A percentile compares a stretch with the other conserved stretches of the same genome.
Conservation (phyloP, 2,113 vertebrate genomes). For the Semicossyphus pulcher region DNA sequence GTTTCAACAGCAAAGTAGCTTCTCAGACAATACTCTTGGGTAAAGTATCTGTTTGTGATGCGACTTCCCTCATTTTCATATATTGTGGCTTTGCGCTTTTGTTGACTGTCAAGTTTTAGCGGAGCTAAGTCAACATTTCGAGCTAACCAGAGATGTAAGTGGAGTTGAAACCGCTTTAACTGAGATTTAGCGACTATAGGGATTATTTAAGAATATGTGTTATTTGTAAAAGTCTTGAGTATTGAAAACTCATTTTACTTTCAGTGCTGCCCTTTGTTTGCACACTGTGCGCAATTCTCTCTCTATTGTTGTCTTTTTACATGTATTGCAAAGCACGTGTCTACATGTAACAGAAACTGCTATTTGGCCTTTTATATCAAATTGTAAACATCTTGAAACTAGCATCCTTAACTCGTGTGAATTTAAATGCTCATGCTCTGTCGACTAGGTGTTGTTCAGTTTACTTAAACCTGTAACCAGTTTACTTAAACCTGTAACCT, state of each 20-base stretch:
- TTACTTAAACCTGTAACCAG: background rate
- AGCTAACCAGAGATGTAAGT: constrained; percentile 25
- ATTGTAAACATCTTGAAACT: background rate
- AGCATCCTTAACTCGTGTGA: background rate
- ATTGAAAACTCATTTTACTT: no score
- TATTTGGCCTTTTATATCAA: no score
- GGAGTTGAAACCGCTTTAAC: constrained; percentile 21
- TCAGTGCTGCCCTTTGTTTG: no score
- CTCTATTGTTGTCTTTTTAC: no score
- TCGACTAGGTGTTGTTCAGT: background rate
- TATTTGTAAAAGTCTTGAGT: background rate
- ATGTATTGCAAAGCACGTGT: no score
- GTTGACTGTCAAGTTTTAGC: background rate
- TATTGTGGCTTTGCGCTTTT: background rate
- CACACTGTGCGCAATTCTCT: no score
- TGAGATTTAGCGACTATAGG: background rate
- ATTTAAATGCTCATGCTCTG: fast-evolving
- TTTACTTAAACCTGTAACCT: background rate
- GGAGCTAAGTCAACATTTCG: constrained; percentile 3
- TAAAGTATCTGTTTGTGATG: background rate
- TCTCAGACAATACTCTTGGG: background rate
- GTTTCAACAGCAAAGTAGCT: background rate
- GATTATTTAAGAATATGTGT: background rate
- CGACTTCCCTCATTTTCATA: background rate
- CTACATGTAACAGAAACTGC: no score